phyloP scores from a whole-genome alignment of 2,888 invertebrate genomes.

The Mamestra brassicae region DNA sequence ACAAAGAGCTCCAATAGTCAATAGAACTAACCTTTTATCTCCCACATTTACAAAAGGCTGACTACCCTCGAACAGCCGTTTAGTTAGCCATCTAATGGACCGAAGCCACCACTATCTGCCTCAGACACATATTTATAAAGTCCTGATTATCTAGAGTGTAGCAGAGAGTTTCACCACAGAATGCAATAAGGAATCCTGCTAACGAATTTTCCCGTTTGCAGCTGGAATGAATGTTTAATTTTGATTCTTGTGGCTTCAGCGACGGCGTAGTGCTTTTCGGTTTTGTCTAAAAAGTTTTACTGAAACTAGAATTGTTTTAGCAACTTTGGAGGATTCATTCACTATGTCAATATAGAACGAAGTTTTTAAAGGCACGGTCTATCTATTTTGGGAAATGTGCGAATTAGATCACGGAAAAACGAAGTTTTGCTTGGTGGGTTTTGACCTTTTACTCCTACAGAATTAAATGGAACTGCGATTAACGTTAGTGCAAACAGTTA shows the following conservation, averaged over 20 bases:
- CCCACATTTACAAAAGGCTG: slow-evolving; percentile 18
- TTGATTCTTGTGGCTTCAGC: slow-evolving; percentile 26
- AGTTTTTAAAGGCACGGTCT: background rate
- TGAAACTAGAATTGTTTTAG: background rate
- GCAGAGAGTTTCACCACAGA: slow-evolving; percentile 27
- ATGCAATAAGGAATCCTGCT: slow-evolving; percentile 17
- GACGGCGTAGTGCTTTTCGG: background rate
- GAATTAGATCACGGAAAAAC: background rate
- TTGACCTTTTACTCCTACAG: background rate
- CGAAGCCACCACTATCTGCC: slow-evolving; percentile 61
- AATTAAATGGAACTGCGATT: background rate
- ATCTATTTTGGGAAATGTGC: background rate
- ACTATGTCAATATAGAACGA: background rate
- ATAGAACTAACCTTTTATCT: slow-evolving; percentile 36
- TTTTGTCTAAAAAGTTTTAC: slow-evolving; percentile 22
- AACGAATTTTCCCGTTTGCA: slow-evolving; percentile 37
- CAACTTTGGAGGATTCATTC: background rate
- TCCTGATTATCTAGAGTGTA: slow-evolving; percentile 73
- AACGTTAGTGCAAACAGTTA: background rate
- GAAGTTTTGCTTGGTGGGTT: background rate
- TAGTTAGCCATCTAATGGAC: slow-evolving; percentile 58
- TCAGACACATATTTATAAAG: slow-evolving; percentile 65
- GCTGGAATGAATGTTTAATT: slow-evolving; percentile 39
- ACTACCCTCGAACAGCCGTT: slow-evolving; percentile 25
- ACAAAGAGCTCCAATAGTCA: background rate